These are phyloP conservation scores for Trichacis sp. DNA, from an alignment of 2,888 invertebrate species.

Conservation along the genomic window DNA sequence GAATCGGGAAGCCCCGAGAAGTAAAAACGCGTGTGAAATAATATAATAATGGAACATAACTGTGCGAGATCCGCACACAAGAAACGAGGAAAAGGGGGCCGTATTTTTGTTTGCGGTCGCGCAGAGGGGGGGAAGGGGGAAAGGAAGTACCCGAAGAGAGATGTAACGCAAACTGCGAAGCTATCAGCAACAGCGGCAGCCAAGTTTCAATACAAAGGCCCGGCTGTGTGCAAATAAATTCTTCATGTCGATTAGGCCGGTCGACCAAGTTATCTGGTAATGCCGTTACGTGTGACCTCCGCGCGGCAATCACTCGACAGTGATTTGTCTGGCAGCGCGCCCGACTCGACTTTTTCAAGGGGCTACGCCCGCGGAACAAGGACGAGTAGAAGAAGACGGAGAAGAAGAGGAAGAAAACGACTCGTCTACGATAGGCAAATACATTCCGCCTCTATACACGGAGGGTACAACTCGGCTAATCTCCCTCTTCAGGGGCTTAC, in stretches of 20 bases:
- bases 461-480: constrained; percentile 1
- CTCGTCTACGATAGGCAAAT: constrained; percentile 3
- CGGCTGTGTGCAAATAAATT: constrained; percentile 32
- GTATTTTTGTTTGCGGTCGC: no score
- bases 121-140: no score
- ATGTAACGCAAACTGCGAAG: no score
- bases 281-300: constrained; percentile 25
- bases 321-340: constrained; percentile 1
- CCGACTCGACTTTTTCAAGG: not conserved
- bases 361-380: not conserved
- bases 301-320: not conserved
- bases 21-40: no score
- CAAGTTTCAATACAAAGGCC: constrained; percentile 32
- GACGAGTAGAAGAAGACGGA: no score
- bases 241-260: constrained; percentile 28
- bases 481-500: not conserved
- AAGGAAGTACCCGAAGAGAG: no score
- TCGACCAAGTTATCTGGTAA: constrained; percentile 19
- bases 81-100: no score
- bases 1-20: no score
- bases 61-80: no score
- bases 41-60: no score
- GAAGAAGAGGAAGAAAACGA: no score
- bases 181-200: no score
- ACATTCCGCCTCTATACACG: not conserved